These are phyloP conservation scores for Hyposmocoma kahamanoa DNA, from an alignment of 1,140 invertebrate species.

Conservation along the genomic window DNA sequence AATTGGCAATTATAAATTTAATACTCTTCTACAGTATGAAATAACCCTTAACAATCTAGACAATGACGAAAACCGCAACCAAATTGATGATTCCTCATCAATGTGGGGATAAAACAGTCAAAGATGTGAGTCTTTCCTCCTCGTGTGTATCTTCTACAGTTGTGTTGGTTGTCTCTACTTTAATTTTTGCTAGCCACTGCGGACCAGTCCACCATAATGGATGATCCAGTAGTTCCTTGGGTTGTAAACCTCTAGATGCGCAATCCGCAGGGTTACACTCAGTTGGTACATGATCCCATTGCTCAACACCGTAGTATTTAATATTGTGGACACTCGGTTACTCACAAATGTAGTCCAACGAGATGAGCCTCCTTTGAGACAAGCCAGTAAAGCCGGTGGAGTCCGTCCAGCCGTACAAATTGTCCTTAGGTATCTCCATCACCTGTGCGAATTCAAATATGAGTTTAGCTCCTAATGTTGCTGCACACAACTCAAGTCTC, in stretches of 20 bases:
- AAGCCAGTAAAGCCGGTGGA: slow-evolving; percentile 53
- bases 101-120: slow-evolving; percentile 7
- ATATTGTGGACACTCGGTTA: slow-evolving; percentile 51
- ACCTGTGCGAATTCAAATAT: slow-evolving; percentile 22
- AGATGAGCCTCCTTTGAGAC: slow-evolving; percentile 35
- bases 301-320: slow-evolving; percentile 17
- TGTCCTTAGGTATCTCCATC: slow-evolving; percentile 28
- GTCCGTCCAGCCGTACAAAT: slow-evolving; percentile 49
- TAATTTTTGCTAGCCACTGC: slow-evolving; percentile 11
- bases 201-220: slow-evolving; percentile 19
- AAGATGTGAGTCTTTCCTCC: slow-evolving; percentile 16
- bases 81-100: slow-evolving; percentile 9
- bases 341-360: slow-evolving; percentile 45
- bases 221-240: slow-evolving; percentile 11
- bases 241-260: slow-evolving; percentile 16
- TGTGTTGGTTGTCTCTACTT: neutral
- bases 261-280: slow-evolving; percentile 22
- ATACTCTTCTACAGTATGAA: slow-evolving; percentile 19
- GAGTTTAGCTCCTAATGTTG: slow-evolving; percentile 26
- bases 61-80: slow-evolving; percentile 24
- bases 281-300: slow-evolving; percentile 41
- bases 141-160: slow-evolving; percentile 15
- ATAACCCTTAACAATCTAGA: slow-evolving; percentile 19
- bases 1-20: slow-evolving; percentile 12
- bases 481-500: slow-evolving; percentile 44